Evolutionary conservation across 2,113 vertebrate genomes (phyloP).

Genomic region (Guaruba guarouba): DNA sequence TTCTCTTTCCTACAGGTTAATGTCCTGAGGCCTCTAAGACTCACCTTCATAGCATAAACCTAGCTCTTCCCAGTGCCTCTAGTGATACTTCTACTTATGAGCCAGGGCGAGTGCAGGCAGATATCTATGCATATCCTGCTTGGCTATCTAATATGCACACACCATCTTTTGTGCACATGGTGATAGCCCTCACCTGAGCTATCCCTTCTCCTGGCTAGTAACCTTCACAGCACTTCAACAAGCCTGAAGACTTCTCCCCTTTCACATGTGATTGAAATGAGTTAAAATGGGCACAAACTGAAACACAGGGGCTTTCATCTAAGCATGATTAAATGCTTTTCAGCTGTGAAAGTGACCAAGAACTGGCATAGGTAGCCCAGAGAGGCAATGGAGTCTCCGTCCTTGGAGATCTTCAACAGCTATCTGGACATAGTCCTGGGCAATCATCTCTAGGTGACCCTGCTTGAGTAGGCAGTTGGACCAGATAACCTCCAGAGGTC

Average conservation of each 20-base stretch:
- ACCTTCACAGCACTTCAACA: neutral
- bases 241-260: neutral
- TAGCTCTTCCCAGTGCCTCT: neutral
- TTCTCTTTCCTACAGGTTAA: neutral
- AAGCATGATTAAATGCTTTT: neutral
- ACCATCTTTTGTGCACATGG: fast-evolving
- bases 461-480: neutral
- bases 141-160: neutral
- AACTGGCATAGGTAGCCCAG: neutral
- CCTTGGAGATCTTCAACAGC: neutral
- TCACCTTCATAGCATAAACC: neutral
- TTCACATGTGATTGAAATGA: neutral
- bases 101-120: neutral
- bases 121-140: neutral
- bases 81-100: neutral
- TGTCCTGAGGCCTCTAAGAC: neutral
- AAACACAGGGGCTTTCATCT: neutral
- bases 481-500: neutral
- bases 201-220: neutral
- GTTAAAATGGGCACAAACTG: neutral
- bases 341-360: neutral
- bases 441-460: neutral
- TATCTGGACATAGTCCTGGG: neutral
- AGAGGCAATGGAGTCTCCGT: neutral
- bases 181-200: neutral